phyloP scores from a whole-genome alignment of 2,113 vertebrate species.

The Ursus arctos region DNA sequence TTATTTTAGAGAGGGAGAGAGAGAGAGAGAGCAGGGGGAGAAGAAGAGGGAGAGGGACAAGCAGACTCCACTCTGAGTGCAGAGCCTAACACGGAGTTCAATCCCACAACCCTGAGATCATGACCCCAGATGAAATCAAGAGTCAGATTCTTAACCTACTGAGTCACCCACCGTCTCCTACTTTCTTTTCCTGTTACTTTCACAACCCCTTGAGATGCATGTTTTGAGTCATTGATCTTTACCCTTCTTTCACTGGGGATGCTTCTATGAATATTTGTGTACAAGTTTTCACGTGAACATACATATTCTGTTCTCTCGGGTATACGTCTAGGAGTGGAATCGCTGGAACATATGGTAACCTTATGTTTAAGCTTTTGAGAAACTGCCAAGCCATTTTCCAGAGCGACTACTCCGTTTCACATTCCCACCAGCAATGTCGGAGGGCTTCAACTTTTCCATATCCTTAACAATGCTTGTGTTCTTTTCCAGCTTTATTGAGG shows the following conservation, averaged over 20 bases:
- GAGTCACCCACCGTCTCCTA: background rate
- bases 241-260: background rate
- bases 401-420: background rate
- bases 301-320: background rate
- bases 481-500: background rate
- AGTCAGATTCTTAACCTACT: background rate
- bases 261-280: background rate
- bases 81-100: background rate
- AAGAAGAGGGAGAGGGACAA: background rate
- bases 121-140: background rate
- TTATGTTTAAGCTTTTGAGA: background rate
- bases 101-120: background rate
- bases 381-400: background rate
- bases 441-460: background rate
- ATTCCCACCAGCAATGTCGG: background rate
- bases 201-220: conserved; percentile 9
- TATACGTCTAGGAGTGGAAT: background rate
- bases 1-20: background rate
- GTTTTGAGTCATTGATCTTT: background rate
- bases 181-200: background rate
- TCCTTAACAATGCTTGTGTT: background rate
- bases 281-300: background rate
- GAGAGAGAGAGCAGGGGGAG: background rate
- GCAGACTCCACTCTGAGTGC: background rate
- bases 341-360: background rate